Evolutionary conservation across 1,140 invertebrate genomes (phyloP), one percentile per base, ranked within the genome.

Genomic region (Bemisia tabaci): DNA sequence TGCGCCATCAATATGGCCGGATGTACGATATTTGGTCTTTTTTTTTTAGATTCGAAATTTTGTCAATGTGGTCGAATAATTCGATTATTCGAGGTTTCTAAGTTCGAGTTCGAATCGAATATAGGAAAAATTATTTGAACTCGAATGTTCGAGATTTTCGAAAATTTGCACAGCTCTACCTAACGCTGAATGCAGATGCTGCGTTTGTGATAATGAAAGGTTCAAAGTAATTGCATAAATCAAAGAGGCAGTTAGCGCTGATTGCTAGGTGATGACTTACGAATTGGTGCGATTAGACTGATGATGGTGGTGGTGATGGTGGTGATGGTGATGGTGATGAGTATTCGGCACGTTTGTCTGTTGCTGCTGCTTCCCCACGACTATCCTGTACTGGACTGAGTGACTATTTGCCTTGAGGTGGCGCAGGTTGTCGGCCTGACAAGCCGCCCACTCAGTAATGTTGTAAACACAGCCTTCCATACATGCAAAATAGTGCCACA

Each of bases 381-480:
- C 90, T 76, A 95, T 93, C 72, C 92, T 85, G 79, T 95, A 95
- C 77, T 94, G 92, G 64, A 96, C 91, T 75, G 87, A 85, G 80
- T 95, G 93, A 65, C 89, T 89, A 78, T 95, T 92, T 12, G 92
- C 87, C 76, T 85, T 83, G 65, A 91, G 77, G 77, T 91, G 88
- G 70, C 86, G 87, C 66, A 91, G 77, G 73, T 88, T 90, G 69
- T 85, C 84, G 71, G 88, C 91, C 80, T 95, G 92, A 79, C 94
- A 96, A 69, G 88, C 87, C 48, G 93, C 94, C 94, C 94, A 96
- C 76, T 95, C 92, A 26, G 93, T 96, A 66, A 97, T 94, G 78
- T 96, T 91, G 76, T 94, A 96, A 17, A 96, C 87, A 67, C 87
- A 88, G 60, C 90, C 90, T 77, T 96, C 94, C 92, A 96, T 95